Percentiles rank a stretch among this genome's conserved stretches.
Conservation (phyloP, 2,888 invertebrate species). For the Lepetodrilus schrolli region DNA sequence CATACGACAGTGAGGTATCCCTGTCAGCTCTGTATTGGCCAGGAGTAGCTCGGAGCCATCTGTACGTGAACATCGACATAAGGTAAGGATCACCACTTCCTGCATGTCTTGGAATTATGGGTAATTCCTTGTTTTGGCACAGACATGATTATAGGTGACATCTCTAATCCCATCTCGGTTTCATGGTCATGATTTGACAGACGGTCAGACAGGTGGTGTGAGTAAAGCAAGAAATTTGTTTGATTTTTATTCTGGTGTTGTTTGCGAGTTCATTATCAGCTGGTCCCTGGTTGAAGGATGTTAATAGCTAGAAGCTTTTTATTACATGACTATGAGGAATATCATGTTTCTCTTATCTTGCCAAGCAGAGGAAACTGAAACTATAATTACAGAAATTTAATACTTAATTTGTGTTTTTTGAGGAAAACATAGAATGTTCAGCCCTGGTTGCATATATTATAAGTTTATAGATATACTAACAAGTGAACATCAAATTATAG, state of each 20-base stretch:
- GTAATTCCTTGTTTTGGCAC: conserved; percentile 1
- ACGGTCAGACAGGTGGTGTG: background rate
- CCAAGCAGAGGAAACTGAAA: background rate
- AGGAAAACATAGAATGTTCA: background rate
- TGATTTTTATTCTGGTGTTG: conserved; percentile 20
- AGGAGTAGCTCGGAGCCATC: background rate
- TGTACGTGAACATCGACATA: background rate
- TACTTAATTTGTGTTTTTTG: background rate
- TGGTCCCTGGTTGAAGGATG: background rate
- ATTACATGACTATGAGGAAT: background rate
- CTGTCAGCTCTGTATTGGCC: background rate
- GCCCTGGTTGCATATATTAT: background rate
- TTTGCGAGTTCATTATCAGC: too few relatives aligned
- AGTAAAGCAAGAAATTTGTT: conserved; percentile 7
- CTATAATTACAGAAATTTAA: conserved; percentile 4
- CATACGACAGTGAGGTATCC: too few relatives aligned
- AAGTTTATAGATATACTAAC: conserved; percentile 17
- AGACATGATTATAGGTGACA: conserved; percentile 13
- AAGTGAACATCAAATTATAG: too few relatives aligned
- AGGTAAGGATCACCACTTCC: background rate
- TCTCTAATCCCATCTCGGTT: conserved; percentile 6
- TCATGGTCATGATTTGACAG: conserved; percentile 6
- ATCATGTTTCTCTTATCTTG: background rate
- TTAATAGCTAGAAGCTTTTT: background rate
- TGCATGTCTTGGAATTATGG: conserved; percentile 18